Conservation (phyloP, 2,888 invertebrate species). For the Nephrotoma flavescens region DNA sequence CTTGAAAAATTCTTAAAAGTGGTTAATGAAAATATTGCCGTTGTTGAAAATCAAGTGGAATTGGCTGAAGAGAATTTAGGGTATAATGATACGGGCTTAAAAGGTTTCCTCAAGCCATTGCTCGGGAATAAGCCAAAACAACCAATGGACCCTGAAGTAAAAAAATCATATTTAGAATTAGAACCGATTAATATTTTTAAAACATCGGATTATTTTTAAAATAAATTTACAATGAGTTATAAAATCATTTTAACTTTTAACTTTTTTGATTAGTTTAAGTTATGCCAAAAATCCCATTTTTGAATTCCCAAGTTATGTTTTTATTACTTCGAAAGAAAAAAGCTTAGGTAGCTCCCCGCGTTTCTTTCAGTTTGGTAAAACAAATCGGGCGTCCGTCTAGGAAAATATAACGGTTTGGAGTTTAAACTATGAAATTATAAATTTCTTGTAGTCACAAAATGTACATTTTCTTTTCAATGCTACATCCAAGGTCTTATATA, state of each 20-base stretch:
- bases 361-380: too few relatives aligned
- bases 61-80: constrained; percentile 45
- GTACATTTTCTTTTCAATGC: too few relatives aligned
- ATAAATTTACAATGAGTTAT: constrained; percentile 10
- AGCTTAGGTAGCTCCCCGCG: neutral
- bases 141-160: constrained; percentile 14
- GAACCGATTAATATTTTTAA: constrained; percentile 25
- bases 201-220: constrained; percentile 24
- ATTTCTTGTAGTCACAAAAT: too few relatives aligned
- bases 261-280: too few relatives aligned
- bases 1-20: constrained; percentile 38
- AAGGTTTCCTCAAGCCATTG: constrained; percentile 44
- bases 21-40: constrained; percentile 37
- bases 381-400: too few relatives aligned
- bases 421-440: too few relatives aligned
- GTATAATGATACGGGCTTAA: constrained; percentile 41
- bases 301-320: neutral
- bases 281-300: neutral
- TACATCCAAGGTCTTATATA: too few relatives aligned
- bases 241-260: too few relatives aligned
- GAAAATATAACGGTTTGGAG: too few relatives aligned
- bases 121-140: constrained; percentile 24
- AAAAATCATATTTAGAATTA: constrained; percentile 23
- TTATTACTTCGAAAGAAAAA: neutral
- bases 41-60: constrained; percentile 41